Percentiles rank a stretch among this genome's conserved stretches.
phyloP scores from a whole-genome alignment of 2,888 invertebrate species.

The Cephus spinipes region DNA sequence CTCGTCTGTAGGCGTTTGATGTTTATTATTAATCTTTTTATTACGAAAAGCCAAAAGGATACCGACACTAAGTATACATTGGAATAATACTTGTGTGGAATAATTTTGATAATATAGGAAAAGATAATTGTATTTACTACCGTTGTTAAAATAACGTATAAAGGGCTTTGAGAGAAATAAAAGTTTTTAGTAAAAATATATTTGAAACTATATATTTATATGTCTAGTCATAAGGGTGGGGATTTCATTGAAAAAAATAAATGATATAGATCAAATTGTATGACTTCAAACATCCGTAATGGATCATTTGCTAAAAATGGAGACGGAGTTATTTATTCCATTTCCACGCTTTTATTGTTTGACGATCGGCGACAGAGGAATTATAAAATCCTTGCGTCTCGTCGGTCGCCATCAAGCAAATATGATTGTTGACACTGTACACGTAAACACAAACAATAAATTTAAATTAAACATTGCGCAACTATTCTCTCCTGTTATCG shows the following conservation, averaged over 20 bases:
- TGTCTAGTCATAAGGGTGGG: neutral
- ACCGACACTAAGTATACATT: neutral
- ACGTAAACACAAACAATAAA: slow-evolving; percentile 55
- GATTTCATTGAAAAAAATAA: neutral
- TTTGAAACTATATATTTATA: neutral
- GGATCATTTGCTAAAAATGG: neutral
- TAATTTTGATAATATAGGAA: neutral
- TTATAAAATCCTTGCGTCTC: slow-evolving; percentile 38
- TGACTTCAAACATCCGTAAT: neutral
- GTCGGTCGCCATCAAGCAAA: slow-evolving; percentile 41
- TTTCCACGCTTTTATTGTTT: slow-evolving; percentile 38
- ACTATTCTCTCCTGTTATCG: slow-evolving; percentile 16
- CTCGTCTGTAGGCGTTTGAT: neutral
- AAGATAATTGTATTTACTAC: neutral
- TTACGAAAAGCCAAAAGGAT: neutral
- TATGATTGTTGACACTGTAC: slow-evolving; percentile 39
- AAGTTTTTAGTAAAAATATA: neutral
- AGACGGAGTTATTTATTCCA: slow-evolving; percentile 25
- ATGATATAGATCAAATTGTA: neutral
- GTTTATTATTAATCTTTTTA: slow-evolving; percentile 5
- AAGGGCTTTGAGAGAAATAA: neutral
- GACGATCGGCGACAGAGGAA: slow-evolving; percentile 42
- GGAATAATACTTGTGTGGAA: neutral
- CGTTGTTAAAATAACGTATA: neutral
- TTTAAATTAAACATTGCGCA: slow-evolving; percentile 42